Evolutionary conservation across 2,113 vertebrate genomes (phyloP).

Genomic region (Xiphophorus hellerii): DNA sequence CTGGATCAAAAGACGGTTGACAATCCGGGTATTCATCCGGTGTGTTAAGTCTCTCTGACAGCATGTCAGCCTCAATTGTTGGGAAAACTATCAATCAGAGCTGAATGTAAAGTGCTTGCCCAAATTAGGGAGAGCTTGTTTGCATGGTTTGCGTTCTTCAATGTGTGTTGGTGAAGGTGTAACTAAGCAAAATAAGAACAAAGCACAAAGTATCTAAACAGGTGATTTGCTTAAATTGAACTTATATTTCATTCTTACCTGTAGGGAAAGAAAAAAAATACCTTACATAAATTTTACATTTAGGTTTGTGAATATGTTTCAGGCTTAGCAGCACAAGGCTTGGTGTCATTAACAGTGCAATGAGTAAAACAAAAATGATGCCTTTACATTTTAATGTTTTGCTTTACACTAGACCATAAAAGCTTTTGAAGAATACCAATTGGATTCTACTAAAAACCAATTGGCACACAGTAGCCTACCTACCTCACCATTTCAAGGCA

Average conservation of each 20-base stretch:
- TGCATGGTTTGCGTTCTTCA: neutral
- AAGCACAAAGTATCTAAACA: too few relatives aligned
- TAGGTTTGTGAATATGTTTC: too few relatives aligned
- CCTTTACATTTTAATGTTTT: too few relatives aligned
- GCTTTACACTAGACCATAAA: too few relatives aligned
- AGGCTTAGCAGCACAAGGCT: too few relatives aligned
- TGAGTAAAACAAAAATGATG: too few relatives aligned
- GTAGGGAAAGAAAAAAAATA: neutral
- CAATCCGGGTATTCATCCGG: neutral
- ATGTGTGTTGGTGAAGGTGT: neutral
- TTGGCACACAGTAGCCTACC: too few relatives aligned
- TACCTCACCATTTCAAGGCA: too few relatives aligned
- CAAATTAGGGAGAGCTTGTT: neutral
- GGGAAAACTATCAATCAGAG: slow-evolving; percentile 17
- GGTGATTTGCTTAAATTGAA: too few relatives aligned
- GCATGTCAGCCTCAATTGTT: slow-evolving; percentile 23
- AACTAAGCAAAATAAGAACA: neutral
- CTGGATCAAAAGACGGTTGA: slow-evolving; percentile 29
- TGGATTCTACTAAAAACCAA: too few relatives aligned
- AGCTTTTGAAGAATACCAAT: too few relatives aligned
- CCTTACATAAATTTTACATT: neutral
- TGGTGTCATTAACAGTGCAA: too few relatives aligned
- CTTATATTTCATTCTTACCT: neutral
- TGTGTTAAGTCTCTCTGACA: slow-evolving; percentile 37
- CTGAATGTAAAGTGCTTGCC: neutral